These are phyloP conservation scores for Drosophila persimilis DNA, from an alignment of 1,140 invertebrate species.

Conservation along the genomic window DNA sequence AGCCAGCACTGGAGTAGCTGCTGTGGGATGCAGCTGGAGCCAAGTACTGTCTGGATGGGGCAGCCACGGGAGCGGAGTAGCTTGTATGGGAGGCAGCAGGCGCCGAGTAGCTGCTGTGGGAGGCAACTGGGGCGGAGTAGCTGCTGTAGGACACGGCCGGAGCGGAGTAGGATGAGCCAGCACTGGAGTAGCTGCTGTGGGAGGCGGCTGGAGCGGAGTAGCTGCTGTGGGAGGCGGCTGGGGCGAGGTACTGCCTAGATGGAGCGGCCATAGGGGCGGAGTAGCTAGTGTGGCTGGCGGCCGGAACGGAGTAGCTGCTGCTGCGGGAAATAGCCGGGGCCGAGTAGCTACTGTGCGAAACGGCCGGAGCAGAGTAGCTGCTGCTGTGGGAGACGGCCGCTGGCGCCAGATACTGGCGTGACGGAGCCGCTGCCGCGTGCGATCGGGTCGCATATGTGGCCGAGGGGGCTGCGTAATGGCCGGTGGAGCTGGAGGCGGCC, in stretches of 20 bases:
- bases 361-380: slow-evolving; percentile 31
- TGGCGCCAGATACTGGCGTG: slow-evolving; percentile 51
- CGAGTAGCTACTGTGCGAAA: slow-evolving; percentile 19
- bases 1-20: slow-evolving; percentile 30
- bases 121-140: slow-evolving; percentile 13
- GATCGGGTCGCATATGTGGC: slow-evolving; percentile 5
- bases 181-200: slow-evolving; percentile 29
- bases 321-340: slow-evolving; percentile 12
- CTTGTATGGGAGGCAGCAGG: too few species aligned
- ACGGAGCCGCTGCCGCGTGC: slow-evolving; percentile 30
- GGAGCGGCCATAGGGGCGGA: slow-evolving; percentile 40
- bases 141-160: slow-evolving; percentile 2
- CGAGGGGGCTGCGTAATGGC: slow-evolving; percentile 31
- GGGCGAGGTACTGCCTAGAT: slow-evolving; percentile 47
- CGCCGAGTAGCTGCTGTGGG: too few species aligned
- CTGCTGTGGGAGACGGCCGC: slow-evolving; percentile 25
- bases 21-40: slow-evolving; percentile 28
- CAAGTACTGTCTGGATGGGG: slow-evolving; percentile 40
- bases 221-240: slow-evolving; percentile 1
- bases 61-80: too few species aligned
- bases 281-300: slow-evolving; percentile 25
- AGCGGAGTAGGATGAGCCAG: slow-evolving; percentile 15
- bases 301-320: slow-evolving; percentile 3
- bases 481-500: slow-evolving; percentile 33
- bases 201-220: slow-evolving; percentile 28